These are phyloP conservation scores for Plotosus lineatus DNA, from an alignment of 2,113 vertebrate species.

Conservation along the genomic window DNA sequence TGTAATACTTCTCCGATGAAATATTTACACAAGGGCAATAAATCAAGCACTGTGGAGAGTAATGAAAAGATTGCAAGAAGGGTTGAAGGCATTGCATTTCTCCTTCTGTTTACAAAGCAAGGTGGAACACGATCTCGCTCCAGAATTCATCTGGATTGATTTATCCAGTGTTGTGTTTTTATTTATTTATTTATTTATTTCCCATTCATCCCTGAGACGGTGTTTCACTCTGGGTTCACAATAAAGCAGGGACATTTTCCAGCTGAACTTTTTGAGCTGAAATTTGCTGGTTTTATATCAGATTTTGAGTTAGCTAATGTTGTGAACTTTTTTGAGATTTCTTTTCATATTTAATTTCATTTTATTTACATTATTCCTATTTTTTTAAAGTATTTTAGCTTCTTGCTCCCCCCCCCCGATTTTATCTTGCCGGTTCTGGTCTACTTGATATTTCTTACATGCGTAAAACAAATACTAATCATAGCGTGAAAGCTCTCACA, in stretches of 20 bases:
- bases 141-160: constrained; percentile 41
- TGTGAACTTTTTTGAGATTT: not conserved
- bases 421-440: not conserved
- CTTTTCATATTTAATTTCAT: not conserved
- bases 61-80: constrained; percentile 48
- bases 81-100: not conserved
- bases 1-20: constrained; percentile 62
- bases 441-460: not conserved
- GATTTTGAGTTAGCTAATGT: not conserved
- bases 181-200: no score
- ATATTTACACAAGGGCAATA: constrained; percentile 63
- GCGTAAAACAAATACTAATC: not conserved
- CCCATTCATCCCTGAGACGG: constrained; percentile 34
- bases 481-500: not conserved
- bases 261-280: not conserved
- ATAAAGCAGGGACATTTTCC: not conserved
- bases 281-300: not conserved
- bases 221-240: not conserved
- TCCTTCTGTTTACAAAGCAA: not conserved
- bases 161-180: constrained; percentile 33
- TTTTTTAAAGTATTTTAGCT: not conserved
- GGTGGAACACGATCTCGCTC: constrained; percentile 6
- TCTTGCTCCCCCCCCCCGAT: not conserved
- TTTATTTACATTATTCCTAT: not conserved
- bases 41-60: constrained; percentile 55